Base-by-base conservation (phyloP, 2,888 invertebrate genomes). In the Andrena minutula region DNA sequence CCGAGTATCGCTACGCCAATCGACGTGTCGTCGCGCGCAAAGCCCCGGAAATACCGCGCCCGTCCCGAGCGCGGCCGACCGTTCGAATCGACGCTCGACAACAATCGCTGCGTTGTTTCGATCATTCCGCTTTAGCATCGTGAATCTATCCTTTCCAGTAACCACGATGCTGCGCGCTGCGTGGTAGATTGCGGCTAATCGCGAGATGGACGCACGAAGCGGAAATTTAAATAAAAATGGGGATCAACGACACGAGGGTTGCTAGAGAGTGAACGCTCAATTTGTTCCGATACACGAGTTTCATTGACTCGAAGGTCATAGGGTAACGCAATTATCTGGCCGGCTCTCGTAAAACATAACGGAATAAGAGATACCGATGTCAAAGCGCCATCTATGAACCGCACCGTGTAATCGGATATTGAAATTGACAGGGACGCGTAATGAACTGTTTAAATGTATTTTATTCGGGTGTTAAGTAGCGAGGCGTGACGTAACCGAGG, bases 31-130 rank as follows among this genome's bases (percentile, higher is more conserved):
- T 79, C 85, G 85, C 75, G 83, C 83, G 83, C 88, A 89, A 87
- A 90, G 89, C 86, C 91, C 93, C 93, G 93, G 93, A 93, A 93
- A 92, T 91, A 93, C 93, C 93, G 93, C 93, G 91, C 93, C 93
- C 93, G 92, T 90, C 63, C 76, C 66, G 49, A 89, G 88, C 91
- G 90, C 92, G 91, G 90, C 89, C 90, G 89, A 73, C 85, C 87
- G 87, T 91, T 92, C 88, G 89, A 92, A 92, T 91, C 75, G 84
- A 68, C 76, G 77, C 64, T 70, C 58, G 80, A 83, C 77, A 86
- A 89, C 88, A 87, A 90, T 88, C 88, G 83, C 53, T 66, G 77
- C 85, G 86, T 89, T 89, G 88, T 90, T 84, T 77, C 83, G 63
- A 60, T 49, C 61, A 61, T 58, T 72, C 56, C 49, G 60, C 51